A percentile compares a stretch with the other conserved stretches of the same genome.
These are phyloP conservation scores for Exephanes ischioxanthus DNA, from an alignment of 2,888 invertebrate genomes.

Conservation along the genomic window DNA sequence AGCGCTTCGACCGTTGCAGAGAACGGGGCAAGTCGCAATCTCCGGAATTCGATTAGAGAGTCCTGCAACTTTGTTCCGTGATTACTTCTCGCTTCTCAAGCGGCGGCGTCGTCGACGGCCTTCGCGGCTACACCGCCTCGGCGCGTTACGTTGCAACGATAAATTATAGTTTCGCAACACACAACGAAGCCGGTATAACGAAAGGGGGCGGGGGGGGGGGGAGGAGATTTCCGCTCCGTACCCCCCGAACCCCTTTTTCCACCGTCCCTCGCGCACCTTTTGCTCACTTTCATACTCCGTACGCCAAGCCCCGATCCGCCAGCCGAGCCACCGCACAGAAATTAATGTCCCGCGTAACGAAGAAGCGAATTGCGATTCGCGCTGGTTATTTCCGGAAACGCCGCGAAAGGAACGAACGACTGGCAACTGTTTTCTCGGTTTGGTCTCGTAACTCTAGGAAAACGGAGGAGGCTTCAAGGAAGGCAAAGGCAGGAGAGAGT, in stretches of 20 bases:
- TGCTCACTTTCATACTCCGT: conserved; percentile 40
- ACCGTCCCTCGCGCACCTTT: conserved; percentile 30
- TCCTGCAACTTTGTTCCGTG: conserved; percentile 65
- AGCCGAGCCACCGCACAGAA: conserved; percentile 55
- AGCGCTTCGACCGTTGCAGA: not conserved
- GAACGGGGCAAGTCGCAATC: conserved; percentile 54
- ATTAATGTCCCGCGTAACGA: conserved; percentile 69
- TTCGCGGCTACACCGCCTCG: conserved; percentile 7
- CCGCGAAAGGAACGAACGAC: conserved; percentile 44
- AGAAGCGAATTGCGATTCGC: conserved; percentile 65
- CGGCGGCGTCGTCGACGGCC: conserved; percentile 17
- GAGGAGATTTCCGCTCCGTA: not conserved
- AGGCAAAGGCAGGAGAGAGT: conserved; percentile 12
- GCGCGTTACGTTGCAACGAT: conserved; percentile 53
- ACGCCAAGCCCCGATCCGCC: conserved; percentile 29
- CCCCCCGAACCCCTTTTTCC: not conserved
- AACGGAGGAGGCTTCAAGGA: conserved; percentile 1
- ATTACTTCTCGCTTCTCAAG: conserved; percentile 65
- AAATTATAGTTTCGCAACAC: conserved; percentile 62
- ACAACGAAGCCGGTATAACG: conserved; percentile 20
- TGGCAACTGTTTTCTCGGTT: conserved; percentile 45
- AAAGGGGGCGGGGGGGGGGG: not conserved
- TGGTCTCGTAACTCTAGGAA: conserved; percentile 54
- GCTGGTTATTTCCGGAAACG: conserved; percentile 59
- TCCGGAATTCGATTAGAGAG: conserved; percentile 64